Evolutionary conservation across 2,888 invertebrate genomes (phyloP), one percentile per base, ranked within the genome.

Genomic region (Andrena camellia): DNA sequence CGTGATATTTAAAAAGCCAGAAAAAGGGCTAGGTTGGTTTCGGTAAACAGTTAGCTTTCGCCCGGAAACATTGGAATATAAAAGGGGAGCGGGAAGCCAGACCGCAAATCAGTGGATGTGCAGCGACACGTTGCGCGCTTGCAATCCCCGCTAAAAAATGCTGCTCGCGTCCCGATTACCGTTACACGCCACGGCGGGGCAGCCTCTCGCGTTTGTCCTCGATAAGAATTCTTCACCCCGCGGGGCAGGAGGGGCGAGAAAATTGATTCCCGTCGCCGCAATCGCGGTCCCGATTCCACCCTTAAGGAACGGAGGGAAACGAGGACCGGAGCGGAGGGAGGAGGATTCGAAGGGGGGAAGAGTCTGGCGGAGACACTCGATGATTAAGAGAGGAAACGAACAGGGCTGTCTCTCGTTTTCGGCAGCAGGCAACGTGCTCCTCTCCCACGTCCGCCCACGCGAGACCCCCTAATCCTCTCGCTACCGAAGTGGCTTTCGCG

Each of bases 341-440:
- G 17, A 17, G 35, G 42, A 42, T 13, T 64, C 59, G 57, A 66
- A 80, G 75, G 63, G 77, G 66, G 64, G 67, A 48, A 50, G 13
- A 35, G 66, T 63, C 62, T 78, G 86, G 77, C 54, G 54, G 79
- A 84, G 84, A 88, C 67, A 72, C 75, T 80, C 74, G 86, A 83
- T 88, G 86, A 88, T 88, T 88, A 88, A 78, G 73, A 69, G 82
- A 77, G 68, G 81, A 77, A 86, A 87, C 77, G 75, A 76, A 63
- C 66, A 74, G 67, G 29, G 42, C 35, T 54, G 42, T 23, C 13
- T 23, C 13, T 48, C 42, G 42, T 17, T 42, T 13, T 67, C 50
- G 60, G 20, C 10, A 8, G 7, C 10, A 26, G 57, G 2, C 26
- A 60, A 54, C 33, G 33, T 52, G 52, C 26, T 64, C 63, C 26